phyloP scores from a whole-genome alignment of 2,888 invertebrate genomes.

The Lysandra bellargus region DNA sequence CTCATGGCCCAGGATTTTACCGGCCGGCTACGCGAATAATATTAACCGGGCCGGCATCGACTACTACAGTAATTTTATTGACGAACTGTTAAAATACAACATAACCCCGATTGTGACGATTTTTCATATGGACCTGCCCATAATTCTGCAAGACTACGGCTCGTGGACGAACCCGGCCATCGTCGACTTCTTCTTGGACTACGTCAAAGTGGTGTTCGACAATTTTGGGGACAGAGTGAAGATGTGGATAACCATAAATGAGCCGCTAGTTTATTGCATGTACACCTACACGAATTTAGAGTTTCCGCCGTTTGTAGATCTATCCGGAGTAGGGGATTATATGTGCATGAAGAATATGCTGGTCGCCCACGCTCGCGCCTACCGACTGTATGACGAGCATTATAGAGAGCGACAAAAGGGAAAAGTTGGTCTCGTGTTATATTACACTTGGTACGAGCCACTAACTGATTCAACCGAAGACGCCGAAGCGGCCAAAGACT shows the following conservation, averaged over 20 bases:
- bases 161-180: neutral
- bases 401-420: slow-evolving; percentile 55
- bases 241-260: slow-evolving; percentile 87
- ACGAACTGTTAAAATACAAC: neutral
- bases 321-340: slow-evolving; percentile 45
- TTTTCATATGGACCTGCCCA: neutral
- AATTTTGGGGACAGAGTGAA: slow-evolving; percentile 81
- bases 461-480: slow-evolving; percentile 62
- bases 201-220: slow-evolving; percentile 56
- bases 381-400: slow-evolving; percentile 63
- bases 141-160: neutral
- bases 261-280: slow-evolving; percentile 74
- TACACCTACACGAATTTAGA: slow-evolving; percentile 57
- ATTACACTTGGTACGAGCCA: slow-evolving; percentile 42
- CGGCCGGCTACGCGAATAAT: slow-evolving; percentile 74
- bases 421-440: slow-evolving; percentile 36
- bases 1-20: slow-evolving; percentile 84
- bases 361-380: slow-evolving; percentile 77
- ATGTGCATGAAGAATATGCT: slow-evolving; percentile 75
- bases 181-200: neutral
- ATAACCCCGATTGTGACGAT: slow-evolving; percentile 15
- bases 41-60: slow-evolving; percentile 79
- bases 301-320: slow-evolving; percentile 52
- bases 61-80: slow-evolving; percentile 9
- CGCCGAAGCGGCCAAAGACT: slow-evolving; percentile 26